Conservation (phyloP, 2,888 invertebrate species). For the Teinopalpus imperialis region DNA sequence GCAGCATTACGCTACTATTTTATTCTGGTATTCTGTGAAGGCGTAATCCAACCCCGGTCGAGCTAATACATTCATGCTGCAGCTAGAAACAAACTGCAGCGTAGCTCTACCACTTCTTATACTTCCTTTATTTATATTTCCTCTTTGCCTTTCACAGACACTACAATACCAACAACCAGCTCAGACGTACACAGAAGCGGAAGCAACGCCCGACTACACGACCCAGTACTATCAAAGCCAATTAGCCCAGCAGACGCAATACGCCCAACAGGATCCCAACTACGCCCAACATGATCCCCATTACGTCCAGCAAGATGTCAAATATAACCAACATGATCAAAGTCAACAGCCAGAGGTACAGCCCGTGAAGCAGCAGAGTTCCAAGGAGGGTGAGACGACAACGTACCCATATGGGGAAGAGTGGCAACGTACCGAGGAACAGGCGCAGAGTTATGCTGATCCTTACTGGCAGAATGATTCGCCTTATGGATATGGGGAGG, state of each 20-base stretch:
- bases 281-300: no score
- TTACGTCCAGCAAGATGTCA: background rate
- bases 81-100: no score
- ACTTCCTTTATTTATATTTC: background rate
- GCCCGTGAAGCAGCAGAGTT: conserved; percentile 23
- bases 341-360: conserved; percentile 25
- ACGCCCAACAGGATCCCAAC: conserved; percentile 1
- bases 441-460: conserved; percentile 43
- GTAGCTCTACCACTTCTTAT: no score
- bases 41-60: no score
- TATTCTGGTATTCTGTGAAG: no score
- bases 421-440: conserved; percentile 36
- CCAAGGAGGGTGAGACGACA: conserved; percentile 39
- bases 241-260: conserved; percentile 24
- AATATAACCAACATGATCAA: background rate
- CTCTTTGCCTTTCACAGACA: conserved; percentile 6
- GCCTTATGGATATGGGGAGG: conserved; percentile 51
- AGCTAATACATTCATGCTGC: no score
- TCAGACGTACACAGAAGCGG: conserved; percentile 23
- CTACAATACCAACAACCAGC: conserved; percentile 13
- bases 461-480: conserved; percentile 52
- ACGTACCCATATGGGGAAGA: conserved; percentile 31
- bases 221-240: conserved; percentile 42
- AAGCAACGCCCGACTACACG: conserved; percentile 43
- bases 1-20: no score